Evolutionary conservation across 1,140 invertebrate genomes (phyloP), one percentile per base, ranked within the genome.

Genomic region (Acyrthosiphon pisum): DNA sequence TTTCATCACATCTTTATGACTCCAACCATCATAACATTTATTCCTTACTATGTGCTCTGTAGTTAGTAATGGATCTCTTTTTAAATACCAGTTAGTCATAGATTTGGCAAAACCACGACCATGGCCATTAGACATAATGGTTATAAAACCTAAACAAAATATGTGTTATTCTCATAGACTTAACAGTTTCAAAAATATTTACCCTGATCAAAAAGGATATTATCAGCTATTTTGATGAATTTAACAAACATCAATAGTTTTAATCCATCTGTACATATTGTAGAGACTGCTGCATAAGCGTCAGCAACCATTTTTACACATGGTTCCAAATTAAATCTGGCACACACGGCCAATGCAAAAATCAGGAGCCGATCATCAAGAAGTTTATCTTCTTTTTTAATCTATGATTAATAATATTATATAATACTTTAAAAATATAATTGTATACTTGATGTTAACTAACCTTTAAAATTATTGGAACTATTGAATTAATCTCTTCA

Each of bases 391-490:
- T 93, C 91, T 86, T 84, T 86, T 84, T 93, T 90, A 23, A 90
- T 90, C 89, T 90, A 68, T 48, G 56, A 1, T 89, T n/a, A 53
- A 53, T 44, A 68, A 44, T 46, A 44, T 60, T 60, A 9, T 44
- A 23, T 6, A 56, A 44, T 41, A 89, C 26, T 89, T 37, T 18
- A 90, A 89, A 60, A 60, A 60, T 60, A 35, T 20, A 35, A 50
- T 0, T 88, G 18, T 22, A 50, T 35, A 53, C 20, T 35, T 44
- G 35, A 60, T 90, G 9, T 68, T 30, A 41, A 90, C 37, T 18
- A 44, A 93, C 81, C 76, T 93, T 93, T 86, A 93, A 93, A 53
- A 93, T 56, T 18, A 93, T 86, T 93, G 91, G 81, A 41, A 93
- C 81, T 44, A 93, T 93, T 20, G 91, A 86, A 93, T 93, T 84